Percentiles rank a stretch among this genome's conserved stretches.
These are phyloP conservation scores for Scaptomyza hsui DNA, from an alignment of 1,140 invertebrate genomes.

Conservation along the genomic window DNA sequence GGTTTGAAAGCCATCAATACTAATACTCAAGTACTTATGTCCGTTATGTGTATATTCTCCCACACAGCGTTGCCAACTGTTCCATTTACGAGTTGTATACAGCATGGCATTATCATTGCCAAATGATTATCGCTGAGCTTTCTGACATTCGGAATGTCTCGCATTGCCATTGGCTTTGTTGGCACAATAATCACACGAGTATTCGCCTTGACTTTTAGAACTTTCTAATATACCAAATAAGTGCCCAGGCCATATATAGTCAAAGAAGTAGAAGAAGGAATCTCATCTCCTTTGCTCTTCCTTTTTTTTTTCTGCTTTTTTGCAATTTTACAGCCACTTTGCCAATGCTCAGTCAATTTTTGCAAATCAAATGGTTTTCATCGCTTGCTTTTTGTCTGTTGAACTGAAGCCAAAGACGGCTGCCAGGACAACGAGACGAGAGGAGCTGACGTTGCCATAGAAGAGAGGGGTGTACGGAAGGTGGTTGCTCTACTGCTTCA, in stretches of 20 bases:
- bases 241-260: neutral
- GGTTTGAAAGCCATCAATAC: neutral
- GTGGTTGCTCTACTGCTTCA: slow-evolving; percentile 10
- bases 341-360: slow-evolving; percentile 79
- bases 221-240: slow-evolving; percentile 46
- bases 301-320: slow-evolving; percentile 62
- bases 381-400: slow-evolving; percentile 16
- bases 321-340: slow-evolving; percentile 77
- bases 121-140: slow-evolving; percentile 42
- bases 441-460: slow-evolving; percentile 48
- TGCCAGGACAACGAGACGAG: slow-evolving; percentile 47
- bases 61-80: slow-evolving; percentile 16
- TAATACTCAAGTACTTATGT: neutral
- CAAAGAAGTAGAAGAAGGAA: neutral
- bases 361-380: slow-evolving; percentile 72
- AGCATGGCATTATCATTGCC: slow-evolving; percentile 33
- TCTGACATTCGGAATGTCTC: slow-evolving; percentile 18
- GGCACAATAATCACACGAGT: slow-evolving; percentile 43
- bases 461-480: neutral
- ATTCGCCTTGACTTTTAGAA: slow-evolving; percentile 52
- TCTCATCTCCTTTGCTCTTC: slow-evolving; percentile 13
- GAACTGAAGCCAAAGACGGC: slow-evolving; percentile 34
- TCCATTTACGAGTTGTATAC: slow-evolving; percentile 4
- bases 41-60: neutral
- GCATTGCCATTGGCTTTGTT: slow-evolving; percentile 34